A percentile compares a stretch with the other conserved stretches of the same genome.
Evolutionary conservation across 2,888 invertebrate species (phyloP).

Genomic region (Lamellibrachia columna): DNA sequence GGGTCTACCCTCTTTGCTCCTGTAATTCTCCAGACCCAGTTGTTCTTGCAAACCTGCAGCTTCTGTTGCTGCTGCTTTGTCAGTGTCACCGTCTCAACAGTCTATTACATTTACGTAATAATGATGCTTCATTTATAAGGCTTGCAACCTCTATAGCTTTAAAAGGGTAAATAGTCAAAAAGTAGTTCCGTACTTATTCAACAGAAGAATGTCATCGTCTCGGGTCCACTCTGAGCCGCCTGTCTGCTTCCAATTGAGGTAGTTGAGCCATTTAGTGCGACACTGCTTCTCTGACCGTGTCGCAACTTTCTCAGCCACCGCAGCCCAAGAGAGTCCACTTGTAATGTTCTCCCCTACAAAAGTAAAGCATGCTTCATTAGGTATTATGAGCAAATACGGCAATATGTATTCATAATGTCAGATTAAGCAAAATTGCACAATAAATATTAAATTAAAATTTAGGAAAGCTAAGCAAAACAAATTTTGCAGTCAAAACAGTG

Average conservation of each 20-base stretch:
- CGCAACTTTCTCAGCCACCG: conserved; percentile 65
- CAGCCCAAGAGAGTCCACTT: conserved; percentile 66
- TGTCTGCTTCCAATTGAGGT: conserved; percentile 68
- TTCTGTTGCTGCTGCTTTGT: too few relatives aligned
- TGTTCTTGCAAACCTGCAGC: too few relatives aligned
- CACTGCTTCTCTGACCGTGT: conserved; percentile 69
- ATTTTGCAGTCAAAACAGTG: not conserved
- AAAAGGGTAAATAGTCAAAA: not conserved
- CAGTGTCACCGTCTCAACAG: too few relatives aligned
- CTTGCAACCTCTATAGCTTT: too few relatives aligned
- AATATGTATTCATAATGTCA: not conserved
- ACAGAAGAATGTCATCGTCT: conserved; percentile 66
- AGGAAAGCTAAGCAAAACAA: too few relatives aligned
- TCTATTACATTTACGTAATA: too few relatives aligned
- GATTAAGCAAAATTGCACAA: not conserved
- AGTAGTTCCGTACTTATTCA: conserved; percentile 58
- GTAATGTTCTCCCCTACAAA: conserved; percentile 64
- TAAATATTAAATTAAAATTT: not conserved
- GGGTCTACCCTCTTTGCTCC: too few relatives aligned
- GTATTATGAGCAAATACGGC: not conserved
- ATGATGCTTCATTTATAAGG: too few relatives aligned
- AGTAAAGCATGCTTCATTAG: conserved; percentile 22
- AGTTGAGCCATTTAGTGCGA: conserved; percentile 69
- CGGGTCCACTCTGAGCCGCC: conserved; percentile 67
- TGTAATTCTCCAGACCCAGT: too few relatives aligned